phyloP scores from a whole-genome alignment of 2,797 vertebrate species.

The Hippocampus kuda region DNA sequence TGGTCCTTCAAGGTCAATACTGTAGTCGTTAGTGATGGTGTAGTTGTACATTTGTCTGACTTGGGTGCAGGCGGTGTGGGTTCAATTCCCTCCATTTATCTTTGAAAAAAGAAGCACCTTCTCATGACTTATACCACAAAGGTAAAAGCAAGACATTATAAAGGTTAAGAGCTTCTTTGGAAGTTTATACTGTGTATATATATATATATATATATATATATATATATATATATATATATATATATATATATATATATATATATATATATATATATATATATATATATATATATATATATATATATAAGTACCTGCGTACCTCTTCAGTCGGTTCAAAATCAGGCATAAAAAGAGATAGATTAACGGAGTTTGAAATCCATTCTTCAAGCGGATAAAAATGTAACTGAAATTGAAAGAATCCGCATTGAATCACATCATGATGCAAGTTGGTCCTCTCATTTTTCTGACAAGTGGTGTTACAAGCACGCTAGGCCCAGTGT shows the following conservation, averaged over 20 bases:
- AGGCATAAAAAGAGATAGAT: not conserved
- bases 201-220: not conserved
- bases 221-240: too few species aligned
- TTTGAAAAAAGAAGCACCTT: too few species aligned
- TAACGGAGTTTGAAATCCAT: not conserved
- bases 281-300: not conserved
- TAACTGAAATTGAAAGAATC: not conserved
- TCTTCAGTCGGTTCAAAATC: not conserved
- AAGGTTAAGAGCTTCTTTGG: too few species aligned
- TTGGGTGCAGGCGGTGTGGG: too few species aligned
- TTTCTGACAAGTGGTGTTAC: not conserved
- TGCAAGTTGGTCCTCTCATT: not conserved
- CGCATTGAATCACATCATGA: not conserved
- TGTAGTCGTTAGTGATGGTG: too few species aligned
- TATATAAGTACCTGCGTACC: not conserved
- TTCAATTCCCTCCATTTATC: not conserved
- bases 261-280: not conserved
- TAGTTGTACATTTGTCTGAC: too few species aligned
- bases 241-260: not conserved
- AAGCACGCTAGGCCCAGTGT: not conserved
- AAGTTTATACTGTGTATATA: not conserved
- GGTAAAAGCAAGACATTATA: too few species aligned
- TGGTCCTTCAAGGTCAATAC: slow-evolving; percentile 6
- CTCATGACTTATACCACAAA: too few species aligned
- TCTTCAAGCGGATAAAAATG: not conserved